These are phyloP conservation scores for Enteromius radiatus DNA, from an alignment of 2,797 vertebrate species.

Conservation along the genomic window DNA sequence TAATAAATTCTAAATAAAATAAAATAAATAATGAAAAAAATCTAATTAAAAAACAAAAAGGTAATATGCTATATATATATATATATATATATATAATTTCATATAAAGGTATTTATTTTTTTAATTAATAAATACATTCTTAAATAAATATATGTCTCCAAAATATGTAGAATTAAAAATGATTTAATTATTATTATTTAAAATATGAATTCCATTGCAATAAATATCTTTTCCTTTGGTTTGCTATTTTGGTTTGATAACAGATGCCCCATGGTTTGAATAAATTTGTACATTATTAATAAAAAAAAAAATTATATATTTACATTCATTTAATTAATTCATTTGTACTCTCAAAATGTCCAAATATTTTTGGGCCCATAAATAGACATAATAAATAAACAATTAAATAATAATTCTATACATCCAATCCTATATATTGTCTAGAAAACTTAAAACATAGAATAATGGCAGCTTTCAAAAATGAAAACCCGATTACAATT, in stretches of 20 bases:
- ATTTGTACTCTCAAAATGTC: background rate
- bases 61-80: background rate
- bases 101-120: background rate
- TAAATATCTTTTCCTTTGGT: background rate
- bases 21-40: background rate
- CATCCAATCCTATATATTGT: background rate
- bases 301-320: no score
- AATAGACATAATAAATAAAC: background rate
- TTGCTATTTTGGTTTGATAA: background rate
- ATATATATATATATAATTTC: background rate
- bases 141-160: background rate
- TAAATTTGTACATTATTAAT: no score
- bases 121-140: background rate
- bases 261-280: background rate
- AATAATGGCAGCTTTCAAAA: conserved; percentile 1
- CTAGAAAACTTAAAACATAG: background rate
- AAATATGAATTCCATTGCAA: background rate
- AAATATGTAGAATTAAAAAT: background rate
- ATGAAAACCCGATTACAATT: background rate
- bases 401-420: background rate
- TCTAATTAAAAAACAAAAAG: background rate
- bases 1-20: background rate
- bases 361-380: background rate
- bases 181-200: no score
- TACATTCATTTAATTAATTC: no score